Percentiles rank a stretch among this genome's conserved stretches.
Evolutionary conservation across 2,888 invertebrate genomes (phyloP).

Genomic region (Amiota communis): DNA sequence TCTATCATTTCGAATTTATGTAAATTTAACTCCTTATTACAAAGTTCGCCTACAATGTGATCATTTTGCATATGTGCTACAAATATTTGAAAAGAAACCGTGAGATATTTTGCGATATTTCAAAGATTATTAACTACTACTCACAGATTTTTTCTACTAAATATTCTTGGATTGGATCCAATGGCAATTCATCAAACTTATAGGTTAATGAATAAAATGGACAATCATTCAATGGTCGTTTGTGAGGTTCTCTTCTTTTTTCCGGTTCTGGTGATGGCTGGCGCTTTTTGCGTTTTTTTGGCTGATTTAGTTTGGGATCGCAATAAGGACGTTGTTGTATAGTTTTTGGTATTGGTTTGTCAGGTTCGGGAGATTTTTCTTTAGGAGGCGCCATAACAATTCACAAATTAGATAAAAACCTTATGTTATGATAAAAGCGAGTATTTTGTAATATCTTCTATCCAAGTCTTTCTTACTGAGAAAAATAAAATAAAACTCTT

Average conservation of each 20-base stretch:
- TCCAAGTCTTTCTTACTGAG: too few species aligned
- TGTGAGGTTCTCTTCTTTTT: constrained; percentile 45
- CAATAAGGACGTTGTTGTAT: constrained; percentile 61
- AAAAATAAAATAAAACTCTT: too few species aligned
- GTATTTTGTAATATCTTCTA: too few species aligned
- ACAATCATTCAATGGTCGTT: constrained; percentile 66
- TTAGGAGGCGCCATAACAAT: too few species aligned
- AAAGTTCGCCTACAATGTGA: constrained; percentile 60
- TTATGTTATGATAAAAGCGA: too few species aligned
- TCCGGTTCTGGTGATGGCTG: constrained; percentile 27
- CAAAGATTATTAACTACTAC: constrained; percentile 22
- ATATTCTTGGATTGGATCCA: constrained; percentile 70
- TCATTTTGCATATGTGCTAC: constrained; percentile 69
- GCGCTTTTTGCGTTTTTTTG: constrained; percentile 38
- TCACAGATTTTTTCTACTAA: constrained; percentile 68
- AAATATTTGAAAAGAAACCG: background rate
- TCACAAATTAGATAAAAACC: too few species aligned
- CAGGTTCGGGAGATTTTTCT: too few species aligned
- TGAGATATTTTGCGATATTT: background rate
- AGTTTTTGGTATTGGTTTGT: background rate
- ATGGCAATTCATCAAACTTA: constrained; percentile 69
- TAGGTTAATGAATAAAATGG: constrained; percentile 70
- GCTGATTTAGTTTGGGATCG: constrained; percentile 52
- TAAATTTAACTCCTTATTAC: constrained; percentile 68
- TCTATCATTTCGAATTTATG: constrained; percentile 60